Evolutionary conservation across 2,113 vertebrate genomes (phyloP), one percentile per base, ranked within the genome.

Genomic region (Tauraco erythrolophus): DNA sequence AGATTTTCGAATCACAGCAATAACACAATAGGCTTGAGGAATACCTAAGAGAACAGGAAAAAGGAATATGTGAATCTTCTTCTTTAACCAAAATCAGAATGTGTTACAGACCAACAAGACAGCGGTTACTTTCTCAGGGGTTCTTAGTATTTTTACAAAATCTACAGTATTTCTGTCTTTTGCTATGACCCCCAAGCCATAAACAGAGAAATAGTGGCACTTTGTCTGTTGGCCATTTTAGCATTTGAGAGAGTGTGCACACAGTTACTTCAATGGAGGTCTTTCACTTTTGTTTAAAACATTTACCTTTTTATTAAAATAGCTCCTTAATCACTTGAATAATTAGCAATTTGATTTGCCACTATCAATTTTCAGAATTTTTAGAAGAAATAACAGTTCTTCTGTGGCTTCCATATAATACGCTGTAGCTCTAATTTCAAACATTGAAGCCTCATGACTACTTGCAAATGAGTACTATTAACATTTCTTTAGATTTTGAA

Each of bases 391-490:
- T 41, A 9, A 5, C 64, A 71, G 39, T 50, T 41, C 76, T 33
- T 78, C 57, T 6, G 4, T 4, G 7, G 33, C n/a, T 78, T 75
- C 56, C 54, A 48, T 9, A 25, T 31, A 54, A 89, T 22, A 56
- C 2, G 35, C 31, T 61, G 48, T 31, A 89, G 77, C 83, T 82
- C 41, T 24, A 35, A 37, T 78, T 84, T 81, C 15, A 46, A 71
- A 71, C 27, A 33, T 0, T 75, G 76, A 78, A 81, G 56, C 19
- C 76, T 84, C 76, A 62, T 39, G 61, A 80, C 85, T 56, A n/a
- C 80, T 94, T 95, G 89, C 81, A 89, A 89, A 95, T 94, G 54
- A 93, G 57, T 57, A 84, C 45, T 76, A 95, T 89, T 93, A 97
- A 84, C 62, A 95, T 96, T 96, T 92, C 92, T 83, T 94, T 60